Percentiles rank a stretch among this genome's conserved stretches.
Conservation (phyloP, 1,140 invertebrate genomes). For the Probaryconus sp. region DNA sequence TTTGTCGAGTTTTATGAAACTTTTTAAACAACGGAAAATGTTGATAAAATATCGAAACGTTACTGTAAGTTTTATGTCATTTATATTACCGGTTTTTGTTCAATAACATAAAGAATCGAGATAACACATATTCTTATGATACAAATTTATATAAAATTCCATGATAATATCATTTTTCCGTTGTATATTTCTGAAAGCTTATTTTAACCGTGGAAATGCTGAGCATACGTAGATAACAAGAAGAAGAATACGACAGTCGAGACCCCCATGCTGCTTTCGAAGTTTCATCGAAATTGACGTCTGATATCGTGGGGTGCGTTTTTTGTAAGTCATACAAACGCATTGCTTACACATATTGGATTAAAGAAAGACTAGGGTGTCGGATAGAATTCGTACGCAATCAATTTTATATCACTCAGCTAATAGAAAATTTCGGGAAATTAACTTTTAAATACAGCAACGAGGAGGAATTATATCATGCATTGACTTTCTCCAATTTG, state of each 20-base stretch:
- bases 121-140: neutral
- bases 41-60: slow-evolving; percentile 31
- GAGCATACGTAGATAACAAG: slow-evolving; percentile 37
- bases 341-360: slow-evolving; percentile 38
- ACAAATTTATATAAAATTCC: slow-evolving; percentile 47
- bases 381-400: slow-evolving; percentile 13
- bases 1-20: too few relatives aligned
- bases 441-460: too few relatives aligned
- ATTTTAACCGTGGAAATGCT: slow-evolving; percentile 26
- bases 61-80: slow-evolving; percentile 20
- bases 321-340: slow-evolving; percentile 36
- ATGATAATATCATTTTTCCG: slow-evolving; percentile 35
- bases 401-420: slow-evolving; percentile 21
- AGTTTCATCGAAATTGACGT: slow-evolving; percentile 49
- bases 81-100: slow-evolving; percentile 19
- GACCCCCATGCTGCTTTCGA: slow-evolving; percentile 39
- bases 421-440: slow-evolving; percentile 4
- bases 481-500: too few relatives aligned
- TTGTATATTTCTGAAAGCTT: slow-evolving; percentile 33
- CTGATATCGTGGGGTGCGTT: slow-evolving; percentile 34
- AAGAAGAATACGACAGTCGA: slow-evolving; percentile 23
- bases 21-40: slow-evolving; percentile 4
- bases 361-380: slow-evolving; percentile 21
- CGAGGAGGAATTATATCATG: too few relatives aligned
- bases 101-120: slow-evolving; percentile 19